These are phyloP conservation scores for Hirtodrosophila histrioides DNA, from an alignment of 2,888 invertebrate species.

Conservation along the genomic window DNA sequence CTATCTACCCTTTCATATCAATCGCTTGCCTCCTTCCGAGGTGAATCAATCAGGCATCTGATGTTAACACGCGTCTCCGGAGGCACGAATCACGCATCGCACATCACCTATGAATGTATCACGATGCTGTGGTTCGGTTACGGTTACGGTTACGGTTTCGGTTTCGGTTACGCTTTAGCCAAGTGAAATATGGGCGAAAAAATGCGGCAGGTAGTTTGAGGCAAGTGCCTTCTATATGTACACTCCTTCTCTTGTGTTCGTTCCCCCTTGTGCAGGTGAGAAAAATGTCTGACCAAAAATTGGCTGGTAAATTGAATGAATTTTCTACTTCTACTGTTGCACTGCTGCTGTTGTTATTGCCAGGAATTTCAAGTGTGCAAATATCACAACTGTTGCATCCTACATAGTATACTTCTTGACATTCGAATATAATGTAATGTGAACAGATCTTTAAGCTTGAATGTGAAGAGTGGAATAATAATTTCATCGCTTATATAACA, in stretches of 20 bases:
- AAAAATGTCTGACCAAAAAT: slow-evolving; percentile 24
- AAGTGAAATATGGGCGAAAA: not conserved
- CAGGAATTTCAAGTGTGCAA: not conserved
- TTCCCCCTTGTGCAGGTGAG: slow-evolving; percentile 7
- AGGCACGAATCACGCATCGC: slow-evolving; percentile 33
- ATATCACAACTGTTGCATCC: too few species aligned
- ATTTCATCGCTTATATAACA: too few species aligned
- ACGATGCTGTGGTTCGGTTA: slow-evolving; percentile 22
- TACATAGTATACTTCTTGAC: not conserved
- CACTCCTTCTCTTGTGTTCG: not conserved
- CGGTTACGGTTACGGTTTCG: slow-evolving; percentile 19
- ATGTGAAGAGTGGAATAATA: too few species aligned
- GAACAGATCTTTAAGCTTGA: not conserved
- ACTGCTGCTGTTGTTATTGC: slow-evolving; percentile 7
- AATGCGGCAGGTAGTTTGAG: slow-evolving; percentile 28
- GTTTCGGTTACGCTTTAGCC: slow-evolving; percentile 20
- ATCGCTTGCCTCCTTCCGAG: too few species aligned
- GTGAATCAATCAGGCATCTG: slow-evolving; percentile 31
- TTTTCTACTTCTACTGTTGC: slow-evolving; percentile 3
- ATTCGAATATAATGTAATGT: not conserved
- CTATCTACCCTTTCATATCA: too few species aligned
- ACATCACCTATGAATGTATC: slow-evolving; percentile 11
- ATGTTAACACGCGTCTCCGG: slow-evolving; percentile 38
- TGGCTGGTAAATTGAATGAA: slow-evolving; percentile 21
- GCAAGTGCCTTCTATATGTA: not conserved